Evolutionary conservation across 2,888 invertebrate genomes (phyloP).

Genomic region (Temnothorax rugatulus): DNA sequence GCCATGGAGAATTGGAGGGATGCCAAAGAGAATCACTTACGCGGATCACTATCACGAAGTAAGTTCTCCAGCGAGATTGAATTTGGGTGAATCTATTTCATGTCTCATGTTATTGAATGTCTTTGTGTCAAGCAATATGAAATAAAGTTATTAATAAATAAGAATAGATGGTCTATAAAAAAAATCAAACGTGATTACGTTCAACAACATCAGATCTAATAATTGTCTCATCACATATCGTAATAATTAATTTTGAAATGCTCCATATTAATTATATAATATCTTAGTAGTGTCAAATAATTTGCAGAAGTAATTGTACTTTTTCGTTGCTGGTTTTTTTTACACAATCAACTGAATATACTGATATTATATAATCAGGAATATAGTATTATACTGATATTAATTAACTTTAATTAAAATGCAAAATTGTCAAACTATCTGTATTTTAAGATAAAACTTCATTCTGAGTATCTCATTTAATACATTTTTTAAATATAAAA

Average conservation of each 20-base stretch:
- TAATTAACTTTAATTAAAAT: neutral
- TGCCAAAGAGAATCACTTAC: constrained; percentile 70
- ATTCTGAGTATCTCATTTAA: neutral
- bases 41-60: constrained; percentile 78
- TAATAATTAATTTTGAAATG: neutral
- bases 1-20: constrained; percentile 73
- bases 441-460: neutral
- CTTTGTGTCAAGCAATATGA: neutral
- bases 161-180: neutral
- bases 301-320: neutral
- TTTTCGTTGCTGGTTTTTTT: neutral
- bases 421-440: neutral
- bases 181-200: neutral
- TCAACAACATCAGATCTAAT: neutral
- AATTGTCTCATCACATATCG: neutral
- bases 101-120: neutral
- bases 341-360: neutral
- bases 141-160: neutral
- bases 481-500: neutral
- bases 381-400: neutral
- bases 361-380: neutral
- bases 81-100: neutral
- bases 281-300: neutral
- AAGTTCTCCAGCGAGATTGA: constrained; percentile 36
- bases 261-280: neutral